Evolutionary conservation across 2,113 vertebrate genomes (phyloP).

Genomic region (Lota lota): DNA sequence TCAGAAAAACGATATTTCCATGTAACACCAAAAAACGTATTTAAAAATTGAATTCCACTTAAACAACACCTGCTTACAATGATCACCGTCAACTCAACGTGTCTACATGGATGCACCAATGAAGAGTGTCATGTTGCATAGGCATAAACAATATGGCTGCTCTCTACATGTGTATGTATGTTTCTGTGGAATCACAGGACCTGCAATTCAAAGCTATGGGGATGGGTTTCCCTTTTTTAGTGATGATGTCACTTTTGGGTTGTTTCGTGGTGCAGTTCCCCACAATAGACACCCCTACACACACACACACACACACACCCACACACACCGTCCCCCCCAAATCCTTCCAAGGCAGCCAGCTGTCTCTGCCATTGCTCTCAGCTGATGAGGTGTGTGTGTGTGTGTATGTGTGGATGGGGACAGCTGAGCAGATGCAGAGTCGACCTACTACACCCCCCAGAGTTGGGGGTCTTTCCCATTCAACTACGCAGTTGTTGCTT

Average conservation of each 20-base stretch:
- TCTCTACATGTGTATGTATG: not conserved
- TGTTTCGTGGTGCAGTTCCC: not conserved
- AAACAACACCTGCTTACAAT: too few relatives aligned
- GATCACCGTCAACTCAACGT: too few relatives aligned
- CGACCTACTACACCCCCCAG: constrained; percentile 36
- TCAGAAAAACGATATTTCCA: too few relatives aligned
- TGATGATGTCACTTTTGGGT: not conserved
- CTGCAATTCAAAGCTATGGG: not conserved
- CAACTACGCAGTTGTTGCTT: constrained; percentile 62
- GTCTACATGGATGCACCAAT: too few relatives aligned
- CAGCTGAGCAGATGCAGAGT: constrained; percentile 67
- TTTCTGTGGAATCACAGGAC: not conserved
- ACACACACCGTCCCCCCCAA: constrained; percentile 9
- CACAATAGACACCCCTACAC: constrained; percentile 9
- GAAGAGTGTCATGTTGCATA: too few relatives aligned
- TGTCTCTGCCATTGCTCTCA: constrained; percentile 68
- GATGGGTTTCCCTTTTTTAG: not conserved
- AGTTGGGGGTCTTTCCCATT: constrained; percentile 62
- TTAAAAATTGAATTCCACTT: too few relatives aligned
- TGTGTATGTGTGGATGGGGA: constrained; percentile 29
- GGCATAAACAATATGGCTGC: too few relatives aligned
- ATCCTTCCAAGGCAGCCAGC: constrained; percentile 55
- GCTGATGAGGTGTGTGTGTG: constrained; percentile 55
- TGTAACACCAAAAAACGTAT: too few relatives aligned
- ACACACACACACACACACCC: constrained; percentile 6